Evolutionary conservation across 2,888 invertebrate genomes (phyloP).

Genomic region (Argyresthia goedartella): DNA sequence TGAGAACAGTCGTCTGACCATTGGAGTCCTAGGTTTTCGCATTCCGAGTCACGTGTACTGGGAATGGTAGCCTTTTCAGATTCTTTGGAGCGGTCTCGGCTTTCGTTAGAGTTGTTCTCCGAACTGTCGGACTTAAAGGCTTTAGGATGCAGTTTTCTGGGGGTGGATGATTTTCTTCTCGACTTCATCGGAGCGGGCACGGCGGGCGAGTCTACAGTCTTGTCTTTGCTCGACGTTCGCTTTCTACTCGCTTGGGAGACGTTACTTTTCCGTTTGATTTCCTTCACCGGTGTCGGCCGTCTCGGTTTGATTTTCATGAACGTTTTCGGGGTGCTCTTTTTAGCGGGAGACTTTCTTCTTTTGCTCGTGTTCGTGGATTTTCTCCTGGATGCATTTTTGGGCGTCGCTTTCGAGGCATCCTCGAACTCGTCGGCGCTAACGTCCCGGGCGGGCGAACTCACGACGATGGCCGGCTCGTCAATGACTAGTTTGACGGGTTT

Average conservation of each 20-base stretch:
- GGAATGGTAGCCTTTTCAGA: constrained; percentile 14
- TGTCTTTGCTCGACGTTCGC: constrained; percentile 27
- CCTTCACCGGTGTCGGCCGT: constrained; percentile 40
- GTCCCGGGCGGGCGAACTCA: neutral
- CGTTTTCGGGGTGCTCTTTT: constrained; percentile 34
- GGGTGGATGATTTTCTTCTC: constrained; percentile 61
- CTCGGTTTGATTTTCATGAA: constrained; percentile 55
- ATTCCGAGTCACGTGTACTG: constrained; percentile 36
- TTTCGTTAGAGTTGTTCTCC: constrained; percentile 33
- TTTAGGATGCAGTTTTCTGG: constrained; percentile 54
- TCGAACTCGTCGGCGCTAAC: constrained; percentile 11
- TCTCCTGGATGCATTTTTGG: constrained; percentile 19
- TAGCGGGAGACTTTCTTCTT: constrained; percentile 35
- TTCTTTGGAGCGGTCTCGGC: constrained; percentile 10
- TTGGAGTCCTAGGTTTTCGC: constrained; percentile 36
- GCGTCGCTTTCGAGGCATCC: constrained; percentile 15
- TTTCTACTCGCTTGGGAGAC: constrained; percentile 18
- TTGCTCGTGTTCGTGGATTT: constrained; percentile 17
- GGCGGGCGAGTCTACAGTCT: constrained; percentile 16
- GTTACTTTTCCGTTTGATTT: constrained; percentile 25
- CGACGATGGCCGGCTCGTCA: neutral
- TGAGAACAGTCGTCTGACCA: constrained; percentile 59
- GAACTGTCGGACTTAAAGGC: constrained; percentile 39
- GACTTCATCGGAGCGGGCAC: constrained; percentile 43
- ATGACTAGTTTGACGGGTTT: neutral